Percentiles rank a stretch among this genome's conserved stretches.
phyloP scores from a whole-genome alignment of 35 echinoderm and acorn worm genomes.

The Ophioderma brevispina region DNA sequence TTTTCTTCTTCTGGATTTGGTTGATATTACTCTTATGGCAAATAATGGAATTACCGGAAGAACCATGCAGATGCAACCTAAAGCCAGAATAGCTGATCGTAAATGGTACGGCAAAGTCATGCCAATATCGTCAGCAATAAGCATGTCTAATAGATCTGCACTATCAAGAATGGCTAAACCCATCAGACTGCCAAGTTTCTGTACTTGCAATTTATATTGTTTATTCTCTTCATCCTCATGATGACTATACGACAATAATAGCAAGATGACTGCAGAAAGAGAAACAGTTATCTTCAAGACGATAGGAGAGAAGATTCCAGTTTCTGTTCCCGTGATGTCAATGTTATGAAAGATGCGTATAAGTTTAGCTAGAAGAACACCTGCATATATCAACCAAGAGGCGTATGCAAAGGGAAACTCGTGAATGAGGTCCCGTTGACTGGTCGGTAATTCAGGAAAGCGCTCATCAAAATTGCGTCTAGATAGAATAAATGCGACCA shows the following conservation, averaged over 20 bases:
- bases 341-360: constrained; percentile 58
- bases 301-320: constrained; percentile 53
- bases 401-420: constrained; percentile 77
- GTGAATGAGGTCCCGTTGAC: constrained; percentile 31
- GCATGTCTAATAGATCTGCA: constrained; percentile 71
- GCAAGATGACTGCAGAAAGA: constrained; percentile 62
- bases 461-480: constrained; percentile 26
- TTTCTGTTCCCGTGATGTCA: constrained; percentile 28
- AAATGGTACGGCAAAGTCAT: constrained; percentile 18
- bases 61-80: constrained; percentile 80
- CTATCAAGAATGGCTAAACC: constrained; percentile 80
- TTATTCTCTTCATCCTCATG: constrained; percentile 69
- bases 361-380: constrained; percentile 72
- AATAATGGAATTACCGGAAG: constrained; percentile 76
- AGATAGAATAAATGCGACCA: constrained; percentile 57
- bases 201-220: constrained; percentile 69
- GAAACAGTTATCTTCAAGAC: constrained; percentile 84
- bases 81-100: constrained; percentile 54
- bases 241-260: constrained; percentile 76
- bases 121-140: constrained; percentile 23
- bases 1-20: constrained; percentile 6
- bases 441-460: constrained; percentile 47
- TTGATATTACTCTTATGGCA: constrained; percentile 54
- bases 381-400: constrained; percentile 81
- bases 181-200: constrained; percentile 62